phyloP scores from a whole-genome alignment of 2,888 invertebrate genomes.

The Lapara coniferarum region DNA sequence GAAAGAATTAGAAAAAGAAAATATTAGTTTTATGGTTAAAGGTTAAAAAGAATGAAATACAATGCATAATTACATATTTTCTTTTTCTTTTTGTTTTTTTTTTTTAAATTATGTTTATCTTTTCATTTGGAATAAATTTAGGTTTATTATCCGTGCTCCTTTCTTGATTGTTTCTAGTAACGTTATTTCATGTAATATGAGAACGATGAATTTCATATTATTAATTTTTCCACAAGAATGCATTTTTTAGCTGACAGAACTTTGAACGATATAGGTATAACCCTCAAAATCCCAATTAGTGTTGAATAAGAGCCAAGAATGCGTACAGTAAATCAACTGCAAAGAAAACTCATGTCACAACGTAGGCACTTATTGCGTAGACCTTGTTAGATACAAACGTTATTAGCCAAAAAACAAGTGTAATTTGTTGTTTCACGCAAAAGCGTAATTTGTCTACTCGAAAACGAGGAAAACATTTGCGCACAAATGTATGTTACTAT shows the following conservation, averaged over 20 bases:
- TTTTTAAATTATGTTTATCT: no score
- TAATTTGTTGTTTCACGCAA: constrained; percentile 29
- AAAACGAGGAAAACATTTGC: constrained; percentile 7
- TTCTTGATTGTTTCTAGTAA: no score
- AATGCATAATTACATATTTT: no score
- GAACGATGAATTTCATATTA: no score
- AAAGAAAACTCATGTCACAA: not conserved
- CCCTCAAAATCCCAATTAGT: not conserved
- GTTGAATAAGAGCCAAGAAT: not conserved
- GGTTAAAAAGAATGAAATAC: no score
- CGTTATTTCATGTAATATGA: no score
- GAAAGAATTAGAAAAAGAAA: not conserved
- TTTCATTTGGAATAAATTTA: no score
- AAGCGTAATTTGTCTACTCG: constrained; percentile 10
- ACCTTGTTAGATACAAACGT: constrained; percentile 1
- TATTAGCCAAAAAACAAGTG: constrained; percentile 27
- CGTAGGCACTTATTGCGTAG: not conserved
- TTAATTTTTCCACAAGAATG: no score
- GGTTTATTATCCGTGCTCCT: no score
- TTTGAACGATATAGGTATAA: not conserved
- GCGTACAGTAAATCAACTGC: not conserved
- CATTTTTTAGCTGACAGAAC: not conserved
- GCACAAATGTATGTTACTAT: not conserved
- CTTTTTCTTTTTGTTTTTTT: no score
- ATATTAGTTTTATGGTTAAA: not conserved